A percentile compares a stretch with the other conserved stretches of the same genome.
phyloP scores from a whole-genome alignment of 1,140 invertebrate species.

The Drosophila pandora region DNA sequence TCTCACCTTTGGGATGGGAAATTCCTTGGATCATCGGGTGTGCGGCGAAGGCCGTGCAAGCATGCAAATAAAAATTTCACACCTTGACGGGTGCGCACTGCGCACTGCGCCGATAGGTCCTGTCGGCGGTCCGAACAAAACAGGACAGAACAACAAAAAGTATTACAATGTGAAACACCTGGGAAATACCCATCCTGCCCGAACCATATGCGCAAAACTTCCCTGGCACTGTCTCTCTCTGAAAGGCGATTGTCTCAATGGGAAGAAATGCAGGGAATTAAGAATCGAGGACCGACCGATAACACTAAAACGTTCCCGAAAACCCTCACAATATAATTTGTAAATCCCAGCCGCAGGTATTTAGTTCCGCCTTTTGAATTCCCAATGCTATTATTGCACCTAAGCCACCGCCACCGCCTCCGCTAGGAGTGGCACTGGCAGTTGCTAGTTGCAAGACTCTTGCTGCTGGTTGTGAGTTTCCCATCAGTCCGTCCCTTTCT shows the following conservation, averaged over 20 bases:
- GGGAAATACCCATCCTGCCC: constrained; percentile 58
- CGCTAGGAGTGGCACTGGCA: constrained; percentile 18
- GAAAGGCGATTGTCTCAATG: constrained; percentile 17
- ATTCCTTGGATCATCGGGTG: constrained; percentile 53
- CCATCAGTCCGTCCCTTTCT: not conserved
- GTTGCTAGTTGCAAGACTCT: not conserved
- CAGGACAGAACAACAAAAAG: constrained; percentile 13
- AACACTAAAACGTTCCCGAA: constrained; percentile 19
- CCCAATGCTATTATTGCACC: constrained; percentile 81
- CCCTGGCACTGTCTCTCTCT: constrained; percentile 9
- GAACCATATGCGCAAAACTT: constrained; percentile 43
- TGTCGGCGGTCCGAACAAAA: not conserved
- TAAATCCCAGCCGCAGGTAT: constrained; percentile 82
- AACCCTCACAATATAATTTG: constrained; percentile 62
- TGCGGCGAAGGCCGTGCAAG: constrained; percentile 43
- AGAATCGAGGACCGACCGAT: not conserved
- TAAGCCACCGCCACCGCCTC: constrained; percentile 56
- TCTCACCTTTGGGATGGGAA: constrained; percentile 79
- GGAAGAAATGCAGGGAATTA: constrained; percentile 8
- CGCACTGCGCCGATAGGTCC: not conserved
- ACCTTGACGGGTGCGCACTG: constrained; percentile 44
- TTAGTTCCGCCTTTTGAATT: constrained; percentile 82
- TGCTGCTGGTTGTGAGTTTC: not conserved
- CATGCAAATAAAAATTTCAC: constrained; percentile 83
- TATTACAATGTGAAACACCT: constrained; percentile 18